Evolutionary conservation across 2,888 invertebrate species (phyloP).

Genomic region (Macaria notata): DNA sequence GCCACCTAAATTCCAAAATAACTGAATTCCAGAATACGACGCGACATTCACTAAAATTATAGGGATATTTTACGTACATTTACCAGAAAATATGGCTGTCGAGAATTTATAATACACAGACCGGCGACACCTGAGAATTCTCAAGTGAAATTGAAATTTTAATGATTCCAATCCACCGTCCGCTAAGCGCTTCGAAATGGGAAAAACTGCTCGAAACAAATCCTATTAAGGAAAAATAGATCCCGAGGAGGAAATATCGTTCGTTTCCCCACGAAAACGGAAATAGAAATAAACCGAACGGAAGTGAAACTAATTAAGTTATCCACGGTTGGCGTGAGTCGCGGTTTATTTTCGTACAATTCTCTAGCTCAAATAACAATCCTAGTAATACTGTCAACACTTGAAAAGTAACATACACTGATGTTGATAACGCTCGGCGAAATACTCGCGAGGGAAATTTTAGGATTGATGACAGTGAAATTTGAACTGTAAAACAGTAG

Average conservation of each 20-base stretch:
- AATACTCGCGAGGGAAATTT: slow-evolving; percentile 59
- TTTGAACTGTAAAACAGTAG: slow-evolving; percentile 39
- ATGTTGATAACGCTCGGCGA: slow-evolving; percentile 68
- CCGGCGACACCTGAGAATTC: slow-evolving; percentile 43
- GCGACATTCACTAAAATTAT: slow-evolving; percentile 4
- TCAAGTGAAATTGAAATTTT: slow-evolving; percentile 52
- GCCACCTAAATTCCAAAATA: background rate
- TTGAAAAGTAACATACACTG: slow-evolving; percentile 65
- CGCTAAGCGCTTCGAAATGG: slow-evolving; percentile 44
- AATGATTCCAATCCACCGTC: slow-evolving; percentile 56
- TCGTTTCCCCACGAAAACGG: slow-evolving; percentile 70
- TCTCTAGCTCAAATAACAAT: slow-evolving; percentile 68
- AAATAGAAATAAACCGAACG: slow-evolving; percentile 79
- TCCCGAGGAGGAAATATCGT: slow-evolving; percentile 67
- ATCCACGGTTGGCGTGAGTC: slow-evolving; percentile 70
- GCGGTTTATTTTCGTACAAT: slow-evolving; percentile 76
- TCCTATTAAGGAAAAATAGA: slow-evolving; percentile 76
- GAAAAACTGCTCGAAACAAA: slow-evolving; percentile 64
- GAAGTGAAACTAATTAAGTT: slow-evolving; percentile 81
- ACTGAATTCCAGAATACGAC: background rate
- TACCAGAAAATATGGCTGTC: slow-evolving; percentile 18
- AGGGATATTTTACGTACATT: slow-evolving; percentile 7
- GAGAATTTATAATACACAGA: slow-evolving; percentile 28
- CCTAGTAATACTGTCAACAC: slow-evolving; percentile 75
- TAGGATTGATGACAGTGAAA: slow-evolving; percentile 37